Percentiles rank a stretch among this genome's conserved stretches.
phyloP scores from a whole-genome alignment of 2,797 vertebrate species.

The Sebastes itinus region DNA sequence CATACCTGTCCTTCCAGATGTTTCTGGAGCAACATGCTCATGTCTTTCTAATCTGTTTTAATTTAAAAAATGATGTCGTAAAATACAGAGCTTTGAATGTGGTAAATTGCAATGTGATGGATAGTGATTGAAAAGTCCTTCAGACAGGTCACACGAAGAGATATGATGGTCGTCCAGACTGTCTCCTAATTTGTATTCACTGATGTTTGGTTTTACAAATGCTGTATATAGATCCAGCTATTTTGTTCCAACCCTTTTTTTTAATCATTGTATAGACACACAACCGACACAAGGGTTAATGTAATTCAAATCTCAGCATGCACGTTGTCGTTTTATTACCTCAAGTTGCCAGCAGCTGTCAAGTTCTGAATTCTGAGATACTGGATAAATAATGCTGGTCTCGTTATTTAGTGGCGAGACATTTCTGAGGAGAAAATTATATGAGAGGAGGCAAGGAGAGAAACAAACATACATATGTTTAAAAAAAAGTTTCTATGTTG shows the following conservation, averaged over 20 bases:
- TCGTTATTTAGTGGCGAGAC: neutral
- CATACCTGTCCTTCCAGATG: constrained; percentile 23
- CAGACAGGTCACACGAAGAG: neutral
- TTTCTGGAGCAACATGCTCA: neutral
- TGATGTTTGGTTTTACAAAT: neutral
- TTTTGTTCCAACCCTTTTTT: neutral
- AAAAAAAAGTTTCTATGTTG: neutral
- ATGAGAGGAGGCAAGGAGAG: neutral
- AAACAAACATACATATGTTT: neutral
- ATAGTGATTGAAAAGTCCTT: neutral
- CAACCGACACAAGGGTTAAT: constrained; percentile 18
- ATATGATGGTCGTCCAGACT: neutral
- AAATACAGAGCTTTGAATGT: neutral
- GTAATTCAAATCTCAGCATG: constrained; percentile 39
- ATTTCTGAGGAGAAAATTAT: neutral
- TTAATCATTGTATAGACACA: neutral
- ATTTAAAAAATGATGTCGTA: neutral
- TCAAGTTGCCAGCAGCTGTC: neutral
- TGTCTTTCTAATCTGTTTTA: neutral
- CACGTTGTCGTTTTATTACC: neutral
- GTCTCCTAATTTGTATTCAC: neutral
- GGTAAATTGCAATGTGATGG: neutral
- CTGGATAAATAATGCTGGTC: neutral
- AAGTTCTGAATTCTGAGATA: neutral
- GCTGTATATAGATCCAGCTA: neutral